phyloP scores from a whole-genome alignment of 2,113 vertebrate genomes.

The Natator depressus region DNA sequence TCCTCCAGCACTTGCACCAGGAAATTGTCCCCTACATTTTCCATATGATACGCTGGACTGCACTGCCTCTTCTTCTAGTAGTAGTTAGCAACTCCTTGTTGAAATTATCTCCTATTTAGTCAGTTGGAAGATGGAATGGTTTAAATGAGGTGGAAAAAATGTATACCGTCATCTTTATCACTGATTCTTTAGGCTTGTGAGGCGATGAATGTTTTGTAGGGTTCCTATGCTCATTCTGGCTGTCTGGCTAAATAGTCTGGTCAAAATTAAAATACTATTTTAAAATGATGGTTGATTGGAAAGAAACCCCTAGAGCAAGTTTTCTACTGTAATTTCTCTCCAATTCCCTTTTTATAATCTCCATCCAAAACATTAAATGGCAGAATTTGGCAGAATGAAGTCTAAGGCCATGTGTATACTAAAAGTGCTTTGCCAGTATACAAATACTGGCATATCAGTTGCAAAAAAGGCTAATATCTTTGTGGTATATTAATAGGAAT shows the following conservation, averaged over 20 bases:
- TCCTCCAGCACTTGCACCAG: too few species aligned
- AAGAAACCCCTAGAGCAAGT: conserved; percentile 31
- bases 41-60: not conserved
- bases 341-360: conserved; percentile 37
- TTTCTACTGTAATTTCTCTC: conserved; percentile 46
- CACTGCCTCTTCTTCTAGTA: not conserved
- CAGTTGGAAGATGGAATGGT: not conserved
- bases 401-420: not conserved
- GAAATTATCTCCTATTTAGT: not conserved
- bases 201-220: not conserved
- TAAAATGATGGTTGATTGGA: conserved; percentile 14
- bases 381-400: conserved; percentile 48
- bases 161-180: not conserved
- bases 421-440: not conserved
- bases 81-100: not conserved
- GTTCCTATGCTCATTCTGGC: not conserved
- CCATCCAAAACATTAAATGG: conserved; percentile 39
- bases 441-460: not conserved
- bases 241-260: not conserved
- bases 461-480: not conserved
- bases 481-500: not conserved
- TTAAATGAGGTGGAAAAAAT: conserved; percentile 17
- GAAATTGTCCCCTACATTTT: too few species aligned
- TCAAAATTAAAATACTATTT: not conserved
- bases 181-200: not conserved